A percentile compares a stretch with the other conserved stretches of the same genome.
Conservation (phyloP, 2,888 invertebrate genomes). For the Stenoptilia bipunctidactyla region DNA sequence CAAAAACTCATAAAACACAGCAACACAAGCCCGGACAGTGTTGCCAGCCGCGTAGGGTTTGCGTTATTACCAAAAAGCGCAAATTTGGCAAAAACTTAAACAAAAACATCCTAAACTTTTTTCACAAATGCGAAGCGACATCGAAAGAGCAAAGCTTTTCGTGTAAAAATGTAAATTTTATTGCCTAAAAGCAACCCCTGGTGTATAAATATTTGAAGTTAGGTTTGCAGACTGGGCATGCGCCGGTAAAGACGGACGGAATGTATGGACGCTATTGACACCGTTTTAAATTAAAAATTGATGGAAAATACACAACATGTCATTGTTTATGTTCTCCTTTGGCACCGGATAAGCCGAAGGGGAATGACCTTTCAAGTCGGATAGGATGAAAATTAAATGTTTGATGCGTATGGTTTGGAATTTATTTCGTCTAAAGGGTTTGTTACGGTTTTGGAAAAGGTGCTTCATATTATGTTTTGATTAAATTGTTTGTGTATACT, state of each 20-base stretch:
- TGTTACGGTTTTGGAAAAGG: too few species aligned
- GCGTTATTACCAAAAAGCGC: neutral
- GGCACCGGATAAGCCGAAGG: neutral
- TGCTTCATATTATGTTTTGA: too few species aligned
- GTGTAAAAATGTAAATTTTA: slow-evolving; percentile 65
- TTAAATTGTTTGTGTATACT: too few species aligned
- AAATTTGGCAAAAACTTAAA: neutral
- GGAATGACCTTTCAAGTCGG: too few species aligned
- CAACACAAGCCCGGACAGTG: too few species aligned
- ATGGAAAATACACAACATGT: neutral
- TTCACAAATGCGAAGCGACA: neutral
- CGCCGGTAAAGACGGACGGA: slow-evolving; percentile 23
- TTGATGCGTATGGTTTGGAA: too few species aligned
- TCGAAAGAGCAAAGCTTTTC: neutral
- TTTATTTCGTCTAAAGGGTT: too few species aligned
- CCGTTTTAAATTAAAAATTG: neutral
- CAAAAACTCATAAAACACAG: neutral
- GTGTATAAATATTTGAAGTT: slow-evolving; percentile 58
- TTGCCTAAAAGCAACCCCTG: slow-evolving; percentile 34
- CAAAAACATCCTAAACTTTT: neutral
- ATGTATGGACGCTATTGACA: neutral
- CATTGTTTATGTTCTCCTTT: neutral
- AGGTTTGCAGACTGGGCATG: slow-evolving; percentile 43
- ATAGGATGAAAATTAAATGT: too few species aligned
- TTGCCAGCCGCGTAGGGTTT: too few species aligned